phyloP scores from a whole-genome alignment of 1,140 invertebrate species.

The Dufourea novaeangliae region DNA sequence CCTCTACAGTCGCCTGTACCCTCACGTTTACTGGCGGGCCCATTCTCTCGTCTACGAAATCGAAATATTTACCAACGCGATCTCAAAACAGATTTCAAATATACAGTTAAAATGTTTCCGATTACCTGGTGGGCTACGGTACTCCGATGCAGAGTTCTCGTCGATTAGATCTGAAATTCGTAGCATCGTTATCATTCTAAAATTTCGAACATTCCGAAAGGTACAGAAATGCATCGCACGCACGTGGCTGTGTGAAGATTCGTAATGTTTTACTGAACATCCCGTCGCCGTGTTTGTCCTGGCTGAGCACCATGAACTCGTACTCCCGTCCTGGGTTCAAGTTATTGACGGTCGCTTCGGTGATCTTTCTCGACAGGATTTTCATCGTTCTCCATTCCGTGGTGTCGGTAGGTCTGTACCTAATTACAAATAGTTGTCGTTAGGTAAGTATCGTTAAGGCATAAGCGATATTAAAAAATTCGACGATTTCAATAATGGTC shows the following conservation, averaged over 20 bases:
- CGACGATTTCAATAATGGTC: neutral
- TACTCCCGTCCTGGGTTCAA: slow-evolving; percentile 90
- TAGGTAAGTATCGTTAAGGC: no score
- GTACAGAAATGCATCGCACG: no score
- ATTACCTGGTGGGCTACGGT: slow-evolving; percentile 68
- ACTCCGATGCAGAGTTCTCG: slow-evolving; percentile 75
- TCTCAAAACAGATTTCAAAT: neutral
- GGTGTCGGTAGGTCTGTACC: slow-evolving; percentile 85
- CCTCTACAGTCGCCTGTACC: slow-evolving; percentile 83
- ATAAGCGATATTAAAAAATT: no score
- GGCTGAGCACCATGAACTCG: slow-evolving; percentile 95
- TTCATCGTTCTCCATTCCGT: slow-evolving; percentile 90
- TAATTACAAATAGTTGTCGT: slow-evolving; percentile 55
- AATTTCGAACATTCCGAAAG: no score
- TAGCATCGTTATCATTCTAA: no score
- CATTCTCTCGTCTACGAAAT: slow-evolving; percentile 75
- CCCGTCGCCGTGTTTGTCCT: slow-evolving; percentile 93
- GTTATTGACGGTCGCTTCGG: slow-evolving; percentile 90
- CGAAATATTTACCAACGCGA: neutral
- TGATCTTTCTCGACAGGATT: slow-evolving; percentile 86
- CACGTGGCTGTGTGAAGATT: slow-evolving; percentile 86
- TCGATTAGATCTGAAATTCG: slow-evolving; percentile 63
- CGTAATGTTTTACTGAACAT: slow-evolving; percentile 93
- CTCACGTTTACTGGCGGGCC: slow-evolving; percentile 86
- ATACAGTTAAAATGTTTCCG: no score